Conservation (phyloP, 2,797 vertebrate genomes). For the Danio kyathit region DNA sequence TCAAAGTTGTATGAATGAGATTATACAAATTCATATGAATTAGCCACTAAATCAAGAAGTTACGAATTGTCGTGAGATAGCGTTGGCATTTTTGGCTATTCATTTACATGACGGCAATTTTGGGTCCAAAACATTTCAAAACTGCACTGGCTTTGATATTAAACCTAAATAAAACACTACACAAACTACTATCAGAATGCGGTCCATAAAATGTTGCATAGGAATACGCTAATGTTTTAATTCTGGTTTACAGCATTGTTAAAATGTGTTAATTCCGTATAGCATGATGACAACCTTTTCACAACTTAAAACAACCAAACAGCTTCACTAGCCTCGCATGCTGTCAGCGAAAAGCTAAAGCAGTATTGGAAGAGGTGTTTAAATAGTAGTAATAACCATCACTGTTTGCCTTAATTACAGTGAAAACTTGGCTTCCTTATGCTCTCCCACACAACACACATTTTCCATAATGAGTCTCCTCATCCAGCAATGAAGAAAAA, state of each 20-base stretch:
- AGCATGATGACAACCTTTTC: background rate
- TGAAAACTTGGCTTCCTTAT: conserved; percentile 24
- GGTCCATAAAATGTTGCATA: background rate
- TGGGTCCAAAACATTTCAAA: background rate
- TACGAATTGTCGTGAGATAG: too few relatives aligned
- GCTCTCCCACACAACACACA: conserved; percentile 47
- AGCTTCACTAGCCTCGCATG: background rate
- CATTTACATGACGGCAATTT: too few relatives aligned
- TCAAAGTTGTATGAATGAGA: too few relatives aligned
- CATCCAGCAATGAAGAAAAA: conserved; percentile 7
- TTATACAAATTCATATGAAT: too few relatives aligned
- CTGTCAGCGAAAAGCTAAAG: background rate
- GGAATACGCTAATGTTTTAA: background rate
- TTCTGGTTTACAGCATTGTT: background rate
- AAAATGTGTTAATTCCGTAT: background rate
- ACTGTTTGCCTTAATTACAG: conserved; percentile 43
- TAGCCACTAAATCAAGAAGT: too few relatives aligned
- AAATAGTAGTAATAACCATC: background rate
- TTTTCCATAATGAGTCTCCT: conserved; percentile 20
- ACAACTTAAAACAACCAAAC: background rate
- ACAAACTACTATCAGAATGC: background rate
- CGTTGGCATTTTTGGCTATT: too few relatives aligned
- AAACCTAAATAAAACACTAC: background rate
- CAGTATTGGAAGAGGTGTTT: background rate
- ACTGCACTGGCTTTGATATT: background rate